Base-by-base conservation (phyloP, 2,113 vertebrate species). In the Carassius carassius region DNA sequence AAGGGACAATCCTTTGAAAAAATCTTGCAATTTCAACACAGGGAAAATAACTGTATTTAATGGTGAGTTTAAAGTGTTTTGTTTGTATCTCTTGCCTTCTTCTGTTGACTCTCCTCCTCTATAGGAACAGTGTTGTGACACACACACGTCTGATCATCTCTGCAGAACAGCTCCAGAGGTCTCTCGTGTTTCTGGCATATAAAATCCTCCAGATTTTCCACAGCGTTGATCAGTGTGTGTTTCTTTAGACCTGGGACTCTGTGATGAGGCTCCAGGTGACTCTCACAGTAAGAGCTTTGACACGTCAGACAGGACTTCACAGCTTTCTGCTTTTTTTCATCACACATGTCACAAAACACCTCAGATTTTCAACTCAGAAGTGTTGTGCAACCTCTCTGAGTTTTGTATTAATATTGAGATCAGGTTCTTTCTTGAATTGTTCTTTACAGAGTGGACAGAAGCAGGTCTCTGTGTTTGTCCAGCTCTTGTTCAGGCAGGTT, bases 201-300 rank as follows among this genome's bases (percentile, higher is more conserved):
- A 29, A 1, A 29, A 29, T 29, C 29, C 29, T 29, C 29, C 29
- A 29, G 29, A 29, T 29, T 29, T 29, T 29, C 29, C 29, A 29
- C 29, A 29, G 29, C 29, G 29, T 29, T 29, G 29, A 29, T 29
- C 29, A 29, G 29, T 29, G 29, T 29, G 29, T 29, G 29, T 29
- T 29, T 29, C 29, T 29, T 29, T 29, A 29, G 2, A 29, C 29
- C 1, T 29, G 29, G 29, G 29, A 29, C 29, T 29, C 29, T 29
- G 29, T 1, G 29, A 29, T 29, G 29, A 29, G 47, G 47, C 47
- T 49, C 58, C 23, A 75, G 73, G 23, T 75, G 73, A 51, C 11
- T 75, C 23, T 76, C n/a, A 54, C 73, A 76, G 47, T 76, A 51
- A 54, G 73, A 76, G 23, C 73, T 51, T n/a, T 17, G 47, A 54